A percentile compares a stretch with the other conserved stretches of the same genome.
These are phyloP conservation scores for Caranx melampygus DNA, from an alignment of 2,113 vertebrate genomes.

Conservation along the genomic window DNA sequence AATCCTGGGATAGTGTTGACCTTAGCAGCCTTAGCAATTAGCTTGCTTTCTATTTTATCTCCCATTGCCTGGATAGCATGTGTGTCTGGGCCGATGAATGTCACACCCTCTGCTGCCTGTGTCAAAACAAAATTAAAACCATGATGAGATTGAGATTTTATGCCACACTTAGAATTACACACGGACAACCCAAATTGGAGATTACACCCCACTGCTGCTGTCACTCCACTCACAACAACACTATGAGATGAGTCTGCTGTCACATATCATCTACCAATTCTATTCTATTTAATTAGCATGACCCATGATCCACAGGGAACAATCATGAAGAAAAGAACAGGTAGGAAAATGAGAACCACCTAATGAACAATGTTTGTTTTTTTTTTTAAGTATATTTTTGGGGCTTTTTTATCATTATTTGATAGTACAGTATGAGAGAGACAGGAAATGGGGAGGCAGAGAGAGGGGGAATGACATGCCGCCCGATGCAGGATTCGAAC, in stretches of 20 bases:
- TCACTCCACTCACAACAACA: background rate
- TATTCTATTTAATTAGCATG: too few species aligned
- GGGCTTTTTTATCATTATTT: too few species aligned
- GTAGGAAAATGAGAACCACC: too few species aligned
- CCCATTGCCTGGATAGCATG: conserved; percentile 98
- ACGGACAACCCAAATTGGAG: background rate
- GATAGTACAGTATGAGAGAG: too few species aligned
- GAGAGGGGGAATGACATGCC: too few species aligned
- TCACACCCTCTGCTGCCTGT: conserved; percentile 89
- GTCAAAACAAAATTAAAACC: conserved; percentile 53
- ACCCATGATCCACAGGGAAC: too few species aligned
- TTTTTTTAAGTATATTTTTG: too few species aligned
- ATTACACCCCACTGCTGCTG: background rate
- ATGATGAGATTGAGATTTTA: conserved; percentile 2
- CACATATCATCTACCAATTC: too few species aligned
- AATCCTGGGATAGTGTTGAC: conserved; percentile 98
- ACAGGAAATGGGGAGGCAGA: too few species aligned
- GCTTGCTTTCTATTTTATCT: conserved; percentile 99
- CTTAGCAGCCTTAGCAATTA: conserved; percentile 94
- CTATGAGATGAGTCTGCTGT: background rate
- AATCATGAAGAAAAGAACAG: too few species aligned
- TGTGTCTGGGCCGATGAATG: conserved; percentile 96
- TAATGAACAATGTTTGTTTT: too few species aligned
- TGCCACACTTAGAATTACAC: background rate
- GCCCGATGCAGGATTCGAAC: too few species aligned